These are phyloP conservation scores for Trematomus loennbergii DNA, from an alignment of 2,113 vertebrate genomes.

Conservation along the genomic window DNA sequence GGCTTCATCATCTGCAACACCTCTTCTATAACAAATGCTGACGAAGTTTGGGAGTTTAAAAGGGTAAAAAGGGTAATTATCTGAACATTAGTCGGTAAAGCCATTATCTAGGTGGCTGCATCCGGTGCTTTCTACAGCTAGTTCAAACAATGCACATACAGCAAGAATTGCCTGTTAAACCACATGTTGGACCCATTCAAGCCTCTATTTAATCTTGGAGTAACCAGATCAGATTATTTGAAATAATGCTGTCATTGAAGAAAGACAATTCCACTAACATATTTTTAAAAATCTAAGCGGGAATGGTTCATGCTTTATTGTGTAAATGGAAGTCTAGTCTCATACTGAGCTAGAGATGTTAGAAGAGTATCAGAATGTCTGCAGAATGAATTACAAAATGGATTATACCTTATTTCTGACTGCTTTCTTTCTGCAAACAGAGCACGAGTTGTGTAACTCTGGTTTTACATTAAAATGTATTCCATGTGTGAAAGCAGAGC, in stretches of 20 bases:
- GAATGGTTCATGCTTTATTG: neutral
- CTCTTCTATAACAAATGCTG: neutral
- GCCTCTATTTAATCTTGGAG: too few species aligned
- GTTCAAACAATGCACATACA: neutral
- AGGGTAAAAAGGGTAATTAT: neutral
- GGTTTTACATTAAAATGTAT: slow-evolving; percentile 2
- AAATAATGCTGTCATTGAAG: too few species aligned
- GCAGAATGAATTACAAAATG: neutral
- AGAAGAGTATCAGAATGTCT: neutral
- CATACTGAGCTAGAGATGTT: neutral
- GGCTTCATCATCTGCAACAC: neutral
- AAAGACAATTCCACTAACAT: too few species aligned
- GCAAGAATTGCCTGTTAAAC: neutral
- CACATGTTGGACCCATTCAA: too few species aligned
- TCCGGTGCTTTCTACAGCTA: too few species aligned
- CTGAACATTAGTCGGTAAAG: neutral
- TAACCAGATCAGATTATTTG: too few species aligned
- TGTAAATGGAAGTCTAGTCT: neutral
- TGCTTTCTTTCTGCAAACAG: neutral
- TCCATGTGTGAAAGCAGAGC: slow-evolving; percentile 38
- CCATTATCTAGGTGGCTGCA: neutral
- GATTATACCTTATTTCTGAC: neutral
- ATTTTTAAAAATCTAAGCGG: too few species aligned
- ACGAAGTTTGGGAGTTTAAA: neutral
- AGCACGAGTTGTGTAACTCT: neutral